Percentiles rank a stretch among this genome's conserved stretches.
These are phyloP conservation scores for Amblyornis subalaris DNA, from an alignment of 2,113 vertebrate genomes.

Conservation along the genomic window DNA sequence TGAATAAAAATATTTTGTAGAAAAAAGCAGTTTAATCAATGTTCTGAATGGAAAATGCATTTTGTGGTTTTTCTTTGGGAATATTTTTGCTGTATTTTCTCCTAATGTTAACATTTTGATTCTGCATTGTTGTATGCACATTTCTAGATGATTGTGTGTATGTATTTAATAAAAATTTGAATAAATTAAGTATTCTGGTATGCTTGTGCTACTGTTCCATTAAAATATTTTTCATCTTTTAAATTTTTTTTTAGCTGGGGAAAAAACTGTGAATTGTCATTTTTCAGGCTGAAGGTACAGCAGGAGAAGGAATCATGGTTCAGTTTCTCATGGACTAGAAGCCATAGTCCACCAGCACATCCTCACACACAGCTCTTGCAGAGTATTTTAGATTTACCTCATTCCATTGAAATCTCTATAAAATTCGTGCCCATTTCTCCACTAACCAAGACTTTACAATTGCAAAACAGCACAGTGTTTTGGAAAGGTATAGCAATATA, in stretches of 20 bases:
- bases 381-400: neutral
- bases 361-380: neutral
- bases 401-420: neutral
- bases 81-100: neutral
- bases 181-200: neutral
- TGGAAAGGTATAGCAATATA: neutral
- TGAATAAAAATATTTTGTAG: neutral
- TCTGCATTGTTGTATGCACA: neutral
- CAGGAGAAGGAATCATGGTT: neutral
- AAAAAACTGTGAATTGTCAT: accelerated
- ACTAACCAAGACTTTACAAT: neutral
- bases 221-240: neutral
- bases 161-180: neutral
- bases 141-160: neutral
- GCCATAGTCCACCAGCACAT: neutral
- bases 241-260: accelerated
- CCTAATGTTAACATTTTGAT: neutral
- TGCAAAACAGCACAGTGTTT: neutral
- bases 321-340: neutral
- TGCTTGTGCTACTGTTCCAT: neutral
- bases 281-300: neutral
- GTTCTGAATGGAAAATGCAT: neutral
- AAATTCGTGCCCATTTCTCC: neutral
- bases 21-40: neutral
- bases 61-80: neutral